These are phyloP conservation scores for Ornithoptera priamus DNA, from an alignment of 2,888 invertebrate genomes.

Conservation along the genomic window DNA sequence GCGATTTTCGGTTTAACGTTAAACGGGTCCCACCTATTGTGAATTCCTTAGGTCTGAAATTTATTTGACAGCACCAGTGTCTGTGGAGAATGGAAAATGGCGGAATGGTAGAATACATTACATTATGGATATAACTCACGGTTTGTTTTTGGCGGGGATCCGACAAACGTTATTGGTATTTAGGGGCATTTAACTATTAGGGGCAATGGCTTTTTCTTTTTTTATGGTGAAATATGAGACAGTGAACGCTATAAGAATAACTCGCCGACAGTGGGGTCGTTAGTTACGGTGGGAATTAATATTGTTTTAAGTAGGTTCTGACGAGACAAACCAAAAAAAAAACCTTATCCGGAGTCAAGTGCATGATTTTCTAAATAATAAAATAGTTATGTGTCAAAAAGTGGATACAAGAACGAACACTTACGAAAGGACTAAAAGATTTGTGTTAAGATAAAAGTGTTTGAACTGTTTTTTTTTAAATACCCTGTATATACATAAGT, in stretches of 20 bases:
- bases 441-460: neutral
- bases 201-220: constrained; percentile 60
- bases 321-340: constrained; percentile 32
- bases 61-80: constrained; percentile 78
- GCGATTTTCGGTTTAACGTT: constrained; percentile 63
- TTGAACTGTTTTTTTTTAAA: too few relatives aligned
- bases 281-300: constrained; percentile 70
- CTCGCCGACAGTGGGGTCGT: constrained; percentile 61
- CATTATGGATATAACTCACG: constrained; percentile 77
- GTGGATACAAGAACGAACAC: neutral
- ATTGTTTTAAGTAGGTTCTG: constrained; percentile 53
- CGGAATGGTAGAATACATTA: constrained; percentile 73
- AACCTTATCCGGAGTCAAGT: constrained; percentile 22
- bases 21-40: constrained; percentile 72
- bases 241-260: constrained; percentile 55
- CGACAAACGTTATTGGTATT: constrained; percentile 79
- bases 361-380: constrained; percentile 5
- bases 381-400: neutral
- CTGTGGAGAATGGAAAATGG: constrained; percentile 80
- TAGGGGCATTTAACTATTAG: constrained; percentile 73
- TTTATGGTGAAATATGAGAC: constrained; percentile 63
- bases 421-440: neutral
- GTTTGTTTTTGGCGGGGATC: constrained; percentile 79
- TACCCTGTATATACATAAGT: neutral
- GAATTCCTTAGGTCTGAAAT: constrained; percentile 76